These are phyloP conservation scores for Eupeodes corollae DNA, from an alignment of 1,140 invertebrate species.

Conservation along the genomic window DNA sequence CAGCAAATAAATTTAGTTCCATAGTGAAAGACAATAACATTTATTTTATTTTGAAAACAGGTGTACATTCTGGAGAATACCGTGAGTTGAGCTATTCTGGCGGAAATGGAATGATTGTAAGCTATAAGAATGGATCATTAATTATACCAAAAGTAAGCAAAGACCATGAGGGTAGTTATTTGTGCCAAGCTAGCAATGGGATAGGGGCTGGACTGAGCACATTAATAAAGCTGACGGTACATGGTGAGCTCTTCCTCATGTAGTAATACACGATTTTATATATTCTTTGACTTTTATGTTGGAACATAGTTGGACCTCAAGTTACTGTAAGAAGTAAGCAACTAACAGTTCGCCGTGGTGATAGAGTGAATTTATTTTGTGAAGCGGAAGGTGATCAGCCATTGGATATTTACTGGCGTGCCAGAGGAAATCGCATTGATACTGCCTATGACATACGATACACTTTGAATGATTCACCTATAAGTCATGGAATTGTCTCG, in stretches of 20 bases:
- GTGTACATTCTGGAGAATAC: constrained; percentile 44
- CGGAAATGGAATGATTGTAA: constrained; percentile 14
- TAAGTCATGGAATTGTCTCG: constrained; percentile 42
- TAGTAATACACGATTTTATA: not conserved
- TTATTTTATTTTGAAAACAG: constrained; percentile 19
- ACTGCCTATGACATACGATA: constrained; percentile 42
- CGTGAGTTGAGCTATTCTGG: constrained; percentile 41
- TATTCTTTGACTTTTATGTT: not conserved
- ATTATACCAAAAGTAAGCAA: constrained; percentile 44
- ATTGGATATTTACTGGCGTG: constrained; percentile 62
- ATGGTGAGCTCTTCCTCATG: constrained; percentile 62
- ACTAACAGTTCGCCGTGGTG: constrained; percentile 52
- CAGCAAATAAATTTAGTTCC: not conserved
- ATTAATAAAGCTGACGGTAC: constrained; percentile 58
- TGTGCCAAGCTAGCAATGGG: constrained; percentile 61
- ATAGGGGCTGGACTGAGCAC: constrained; percentile 65
- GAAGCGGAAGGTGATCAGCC: constrained; percentile 76
- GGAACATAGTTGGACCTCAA: constrained; percentile 23
- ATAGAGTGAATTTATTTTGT: constrained; percentile 56
- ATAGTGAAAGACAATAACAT: not conserved
- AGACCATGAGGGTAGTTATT: constrained; percentile 64
- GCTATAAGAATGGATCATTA: constrained; percentile 44
- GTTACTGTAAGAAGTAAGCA: constrained; percentile 37
- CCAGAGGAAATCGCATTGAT: constrained; percentile 39
- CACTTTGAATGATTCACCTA: constrained; percentile 40